Evolutionary conservation across 2,797 vertebrate genomes (phyloP), one percentile per base, ranked within the genome.

Genomic region (Salarias fasciatus): DNA sequence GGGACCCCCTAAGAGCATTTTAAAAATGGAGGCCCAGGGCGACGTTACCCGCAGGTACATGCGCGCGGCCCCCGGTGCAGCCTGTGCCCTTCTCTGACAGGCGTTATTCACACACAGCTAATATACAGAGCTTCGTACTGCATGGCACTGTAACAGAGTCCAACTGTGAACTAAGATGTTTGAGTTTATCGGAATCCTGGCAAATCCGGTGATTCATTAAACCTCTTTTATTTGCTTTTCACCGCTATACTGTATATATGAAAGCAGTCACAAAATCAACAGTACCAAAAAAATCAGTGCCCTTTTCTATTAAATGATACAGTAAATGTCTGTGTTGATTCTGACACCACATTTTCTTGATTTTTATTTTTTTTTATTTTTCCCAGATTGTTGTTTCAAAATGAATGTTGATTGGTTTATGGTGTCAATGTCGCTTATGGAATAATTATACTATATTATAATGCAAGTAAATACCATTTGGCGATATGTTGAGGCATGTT

Each of bases 1-100:
- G 43, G 57, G 53, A 60, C 51, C 58, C 58, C 29, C 41, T 76
- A 61, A 87, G 72, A 82, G 57, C 69, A 41, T 82, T 87, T 80
- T 49, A 71, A 40, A 50, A 33, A 59, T 12, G 51, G 77, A 81
- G 74, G 24, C 50, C 48, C 15, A 77, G 61, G 59, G 75, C 47
- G 72, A 79, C 41, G 35, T 86, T 72, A 52, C 79, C 29, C 42
- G 2, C 58, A 80, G 76, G 74, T 81, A 80, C 69, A 10, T 30
- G 43, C 49, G 44, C 63, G 5, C 46, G 55, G 69, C 55, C 53
- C 12, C 40, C 30, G 48, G 64, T 54, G 31, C 70, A 3, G 18
- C 49, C 38, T 54, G 79, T 70, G 59, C 74, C 57, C 37, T 44
- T 79, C 69, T 43, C 64, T 31, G 11, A 63, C 48, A 54, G 58